Conservation (phyloP, 2,113 vertebrate species). For the Emydura subglobosa region DNA sequence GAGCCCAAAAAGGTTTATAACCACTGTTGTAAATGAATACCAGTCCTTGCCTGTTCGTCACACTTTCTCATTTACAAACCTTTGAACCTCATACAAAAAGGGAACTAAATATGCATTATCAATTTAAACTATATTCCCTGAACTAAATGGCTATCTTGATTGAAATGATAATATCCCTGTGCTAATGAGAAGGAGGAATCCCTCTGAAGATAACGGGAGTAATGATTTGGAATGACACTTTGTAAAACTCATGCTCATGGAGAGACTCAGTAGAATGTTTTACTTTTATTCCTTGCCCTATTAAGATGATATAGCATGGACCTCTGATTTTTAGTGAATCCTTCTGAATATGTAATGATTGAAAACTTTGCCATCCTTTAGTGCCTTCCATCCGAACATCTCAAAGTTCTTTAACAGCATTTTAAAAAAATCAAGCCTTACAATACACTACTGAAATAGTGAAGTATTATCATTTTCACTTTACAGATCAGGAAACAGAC, state of each 20-base stretch:
- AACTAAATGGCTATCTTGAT: background rate
- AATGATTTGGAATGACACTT: background rate
- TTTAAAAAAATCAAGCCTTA: background rate
- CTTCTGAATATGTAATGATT: background rate
- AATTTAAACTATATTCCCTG: background rate
- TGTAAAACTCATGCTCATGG: background rate
- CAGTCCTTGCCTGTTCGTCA: background rate
- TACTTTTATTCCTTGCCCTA: background rate
- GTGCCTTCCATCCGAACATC: background rate
- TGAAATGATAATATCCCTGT: background rate
- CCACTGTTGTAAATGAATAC: background rate
- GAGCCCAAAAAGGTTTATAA: too few relatives aligned
- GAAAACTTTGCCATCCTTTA: background rate
- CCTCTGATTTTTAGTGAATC: background rate
- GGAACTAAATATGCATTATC: background rate
- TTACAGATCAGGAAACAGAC: background rate
- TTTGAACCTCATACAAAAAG: background rate
- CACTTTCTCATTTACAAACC: background rate
- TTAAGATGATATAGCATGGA: background rate
- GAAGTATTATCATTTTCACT: background rate
- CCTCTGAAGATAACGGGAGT: background rate
- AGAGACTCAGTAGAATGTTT: background rate
- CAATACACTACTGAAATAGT: background rate
- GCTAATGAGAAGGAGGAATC: background rate
- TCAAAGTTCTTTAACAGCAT: background rate